A percentile compares a stretch with the other conserved stretches of the same genome.
Conservation (phyloP, 2,888 invertebrate species). For the Gastrophysa polygoni region DNA sequence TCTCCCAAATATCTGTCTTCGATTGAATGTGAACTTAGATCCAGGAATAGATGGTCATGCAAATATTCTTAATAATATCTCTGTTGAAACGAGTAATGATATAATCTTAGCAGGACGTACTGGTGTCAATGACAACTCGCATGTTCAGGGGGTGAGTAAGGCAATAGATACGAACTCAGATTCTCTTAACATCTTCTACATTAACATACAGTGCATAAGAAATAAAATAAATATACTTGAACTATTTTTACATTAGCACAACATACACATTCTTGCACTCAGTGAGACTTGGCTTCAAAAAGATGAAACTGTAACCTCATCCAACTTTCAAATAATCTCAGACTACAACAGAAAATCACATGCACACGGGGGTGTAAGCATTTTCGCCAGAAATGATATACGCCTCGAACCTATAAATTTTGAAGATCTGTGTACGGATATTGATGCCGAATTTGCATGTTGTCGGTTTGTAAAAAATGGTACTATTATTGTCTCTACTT, state of each 20-base stretch:
- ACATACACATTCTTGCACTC: not conserved
- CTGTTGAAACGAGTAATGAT: too few relatives aligned
- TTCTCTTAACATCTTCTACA: not conserved
- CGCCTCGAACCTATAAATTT: not conserved
- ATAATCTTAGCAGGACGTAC: too few relatives aligned
- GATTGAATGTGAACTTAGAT: too few relatives aligned
- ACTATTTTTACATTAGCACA: not conserved
- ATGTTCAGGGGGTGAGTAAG: too few relatives aligned
- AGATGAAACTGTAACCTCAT: not conserved
- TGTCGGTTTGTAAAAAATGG: not conserved
- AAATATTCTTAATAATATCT: too few relatives aligned
- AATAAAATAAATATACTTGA: slow-evolving; percentile 4
- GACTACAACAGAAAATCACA: slow-evolving; percentile 1
- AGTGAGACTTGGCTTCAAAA: slow-evolving; percentile 2
- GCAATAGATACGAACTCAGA: too few relatives aligned
- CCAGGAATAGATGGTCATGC: too few relatives aligned
- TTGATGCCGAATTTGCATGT: not conserved
- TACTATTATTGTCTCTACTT: not conserved
- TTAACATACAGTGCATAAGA: not conserved
- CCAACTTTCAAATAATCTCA: not conserved
- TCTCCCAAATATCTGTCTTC: too few relatives aligned
- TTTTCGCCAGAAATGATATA: not conserved
- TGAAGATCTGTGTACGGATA: not conserved
- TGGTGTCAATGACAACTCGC: too few relatives aligned
- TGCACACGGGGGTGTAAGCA: not conserved